phyloP scores from a whole-genome alignment of 2,888 invertebrate species.

The Psylliodes chrysocephalus region DNA sequence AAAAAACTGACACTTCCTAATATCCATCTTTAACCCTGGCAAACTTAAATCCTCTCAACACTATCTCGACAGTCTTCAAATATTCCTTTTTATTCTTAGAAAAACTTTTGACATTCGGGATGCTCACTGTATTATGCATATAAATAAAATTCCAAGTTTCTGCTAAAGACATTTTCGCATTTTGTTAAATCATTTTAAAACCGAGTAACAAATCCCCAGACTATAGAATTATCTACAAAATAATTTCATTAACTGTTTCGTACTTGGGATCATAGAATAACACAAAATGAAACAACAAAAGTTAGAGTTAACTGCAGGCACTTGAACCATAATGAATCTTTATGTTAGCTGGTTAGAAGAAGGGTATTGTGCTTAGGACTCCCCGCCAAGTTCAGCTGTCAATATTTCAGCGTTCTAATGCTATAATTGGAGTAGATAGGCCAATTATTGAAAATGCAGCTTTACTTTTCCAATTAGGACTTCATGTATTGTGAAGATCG shows the following conservation, averaged over 20 bases:
- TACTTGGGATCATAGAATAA: slow-evolving; percentile 39
- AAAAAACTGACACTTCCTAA: too few relatives aligned
- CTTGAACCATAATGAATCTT: slow-evolving; percentile 46
- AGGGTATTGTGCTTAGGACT: slow-evolving; percentile 44
- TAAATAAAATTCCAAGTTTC: too few relatives aligned
- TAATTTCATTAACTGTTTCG: slow-evolving; percentile 39
- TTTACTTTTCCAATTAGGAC: neutral
- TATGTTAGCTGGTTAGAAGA: slow-evolving; percentile 36
- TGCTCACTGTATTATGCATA: too few relatives aligned
- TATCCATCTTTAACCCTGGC: too few relatives aligned
- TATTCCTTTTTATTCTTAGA: too few relatives aligned
- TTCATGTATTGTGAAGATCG: too few relatives aligned
- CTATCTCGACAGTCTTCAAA: too few relatives aligned
- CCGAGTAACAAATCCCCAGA: too few relatives aligned
- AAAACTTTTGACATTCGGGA: too few relatives aligned
- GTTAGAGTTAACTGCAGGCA: slow-evolving; percentile 47
- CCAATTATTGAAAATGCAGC: slow-evolving; percentile 29
- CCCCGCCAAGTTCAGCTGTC: slow-evolving; percentile 55
- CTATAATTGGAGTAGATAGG: slow-evolving; percentile 54
- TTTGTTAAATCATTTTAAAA: too few relatives aligned
- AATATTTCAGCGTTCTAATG: slow-evolving; percentile 49
- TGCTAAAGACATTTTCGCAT: too few relatives aligned
- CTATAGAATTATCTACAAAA: slow-evolving; percentile 29
- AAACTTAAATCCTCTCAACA: too few relatives aligned
- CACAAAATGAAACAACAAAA: slow-evolving; percentile 55